These are phyloP conservation scores for Myotis vivesi DNA, from an alignment of 2,797 vertebrate genomes.

Conservation along the genomic window DNA sequence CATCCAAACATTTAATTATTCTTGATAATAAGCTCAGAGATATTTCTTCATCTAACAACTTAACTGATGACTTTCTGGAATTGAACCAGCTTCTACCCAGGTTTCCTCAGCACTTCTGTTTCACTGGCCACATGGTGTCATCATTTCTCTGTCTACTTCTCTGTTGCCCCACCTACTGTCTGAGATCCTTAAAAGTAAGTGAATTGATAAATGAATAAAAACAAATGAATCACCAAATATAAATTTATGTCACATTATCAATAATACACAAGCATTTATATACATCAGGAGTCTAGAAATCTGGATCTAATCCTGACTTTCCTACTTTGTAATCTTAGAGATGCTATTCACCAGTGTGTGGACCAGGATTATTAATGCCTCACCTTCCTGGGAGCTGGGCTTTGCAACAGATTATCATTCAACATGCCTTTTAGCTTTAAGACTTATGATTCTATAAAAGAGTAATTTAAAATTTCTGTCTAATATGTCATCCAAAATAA, in stretches of 20 bases:
- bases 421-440: constrained; percentile 43
- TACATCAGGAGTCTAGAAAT: background rate
- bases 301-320: background rate
- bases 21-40: background rate
- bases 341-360: background rate
- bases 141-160: background rate
- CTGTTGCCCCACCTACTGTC: background rate
- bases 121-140: too few species aligned
- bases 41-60: background rate
- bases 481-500: constrained; percentile 38
- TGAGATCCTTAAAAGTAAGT: background rate
- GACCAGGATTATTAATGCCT: background rate
- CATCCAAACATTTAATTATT: background rate
- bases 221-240: background rate
- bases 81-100: background rate
- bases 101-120: background rate
- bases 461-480: constrained; percentile 62
- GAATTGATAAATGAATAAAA: background rate
- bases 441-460: constrained; percentile 43
- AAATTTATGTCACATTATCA: background rate
- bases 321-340: background rate
- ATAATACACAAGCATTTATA: background rate
- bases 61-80: background rate
- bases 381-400: background rate
- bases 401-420: constrained; percentile 54